These are phyloP conservation scores for Drosophila sproati DNA, from an alignment of 1,140 invertebrate species.

Conservation along the genomic window DNA sequence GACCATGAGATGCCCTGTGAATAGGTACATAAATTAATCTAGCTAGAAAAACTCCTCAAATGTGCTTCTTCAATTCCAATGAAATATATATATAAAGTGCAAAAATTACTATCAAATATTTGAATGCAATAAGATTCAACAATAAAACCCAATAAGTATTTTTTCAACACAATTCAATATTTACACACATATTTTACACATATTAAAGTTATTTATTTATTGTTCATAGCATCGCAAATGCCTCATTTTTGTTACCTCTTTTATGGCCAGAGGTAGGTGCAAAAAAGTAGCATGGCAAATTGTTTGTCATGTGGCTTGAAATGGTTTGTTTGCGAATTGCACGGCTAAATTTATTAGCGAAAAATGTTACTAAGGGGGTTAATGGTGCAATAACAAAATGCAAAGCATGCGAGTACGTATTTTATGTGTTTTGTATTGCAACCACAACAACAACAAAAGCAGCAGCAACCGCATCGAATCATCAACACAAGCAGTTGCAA, in stretches of 20 bases:
- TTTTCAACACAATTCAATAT: too few species aligned
- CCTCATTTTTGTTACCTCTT: neutral
- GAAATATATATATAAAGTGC: neutral
- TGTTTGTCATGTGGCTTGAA: slow-evolving; percentile 53
- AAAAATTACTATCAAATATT: too few species aligned
- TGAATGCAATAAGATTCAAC: too few species aligned
- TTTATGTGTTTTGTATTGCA: slow-evolving; percentile 62
- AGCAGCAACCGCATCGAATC: slow-evolving; percentile 16
- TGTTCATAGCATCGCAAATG: neutral
- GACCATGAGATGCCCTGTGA: neutral
- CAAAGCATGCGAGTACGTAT: slow-evolving; percentile 47
- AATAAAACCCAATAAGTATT: too few species aligned
- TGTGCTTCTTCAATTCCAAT: too few species aligned
- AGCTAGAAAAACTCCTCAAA: too few species aligned
- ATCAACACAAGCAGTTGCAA: slow-evolving; percentile 31
- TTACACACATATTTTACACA: too few species aligned
- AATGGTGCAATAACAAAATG: slow-evolving; percentile 76
- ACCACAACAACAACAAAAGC: slow-evolving; percentile 41
- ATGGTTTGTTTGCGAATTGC: slow-evolving; percentile 26
- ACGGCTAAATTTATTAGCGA: slow-evolving; percentile 65
- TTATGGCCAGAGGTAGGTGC: neutral
- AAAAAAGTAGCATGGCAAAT: slow-evolving; percentile 37
- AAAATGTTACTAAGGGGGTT: slow-evolving; percentile 60
- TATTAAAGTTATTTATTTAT: too few species aligned
- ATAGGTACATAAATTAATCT: neutral